Conservation (phyloP, 2,797 vertebrate genomes). For the Mallotus villosus region DNA sequence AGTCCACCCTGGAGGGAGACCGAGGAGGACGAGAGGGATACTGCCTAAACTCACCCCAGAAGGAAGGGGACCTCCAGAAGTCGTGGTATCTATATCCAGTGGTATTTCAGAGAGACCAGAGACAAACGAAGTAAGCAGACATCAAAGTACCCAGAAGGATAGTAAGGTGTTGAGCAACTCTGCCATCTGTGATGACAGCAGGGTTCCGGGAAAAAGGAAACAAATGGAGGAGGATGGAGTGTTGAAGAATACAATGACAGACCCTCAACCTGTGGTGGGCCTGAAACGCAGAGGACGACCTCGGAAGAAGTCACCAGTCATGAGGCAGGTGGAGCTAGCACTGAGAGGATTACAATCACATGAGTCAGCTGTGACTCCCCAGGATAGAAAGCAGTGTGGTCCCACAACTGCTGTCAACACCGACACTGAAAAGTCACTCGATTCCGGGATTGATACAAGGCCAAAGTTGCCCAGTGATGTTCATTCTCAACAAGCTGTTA, state of each 20-base stretch:
- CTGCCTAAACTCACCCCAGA: constrained; percentile 3
- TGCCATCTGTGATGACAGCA: background rate
- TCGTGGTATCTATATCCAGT: background rate
- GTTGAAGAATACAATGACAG: background rate
- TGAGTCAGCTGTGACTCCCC: constrained; percentile 10
- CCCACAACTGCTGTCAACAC: constrained; percentile 1
- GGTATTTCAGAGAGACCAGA: background rate
- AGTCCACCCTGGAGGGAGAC: constrained; percentile 25
- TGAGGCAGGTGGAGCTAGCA: constrained; percentile 12
- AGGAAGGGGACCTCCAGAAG: constrained; percentile 13
- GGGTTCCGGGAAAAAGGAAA: background rate
- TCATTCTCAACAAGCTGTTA: constrained; percentile 16
- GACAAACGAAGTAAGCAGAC: background rate
- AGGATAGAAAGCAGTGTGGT: background rate
- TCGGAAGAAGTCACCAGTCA: constrained; percentile 20
- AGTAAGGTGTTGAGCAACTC: background rate
- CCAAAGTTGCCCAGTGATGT: constrained; percentile 1
- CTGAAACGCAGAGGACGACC: constrained; percentile 31
- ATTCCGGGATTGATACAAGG: constrained; percentile 1
- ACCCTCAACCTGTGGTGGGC: background rate
- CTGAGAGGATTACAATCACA: constrained; percentile 12
- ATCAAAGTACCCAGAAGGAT: background rate
- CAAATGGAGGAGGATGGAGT: background rate
- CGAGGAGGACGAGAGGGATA: constrained; percentile 46
- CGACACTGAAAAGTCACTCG: constrained; percentile 8